Evolutionary conservation across 1,140 invertebrate genomes (phyloP), one percentile per base, ranked within the genome.

Genomic region (Solen grandis): DNA sequence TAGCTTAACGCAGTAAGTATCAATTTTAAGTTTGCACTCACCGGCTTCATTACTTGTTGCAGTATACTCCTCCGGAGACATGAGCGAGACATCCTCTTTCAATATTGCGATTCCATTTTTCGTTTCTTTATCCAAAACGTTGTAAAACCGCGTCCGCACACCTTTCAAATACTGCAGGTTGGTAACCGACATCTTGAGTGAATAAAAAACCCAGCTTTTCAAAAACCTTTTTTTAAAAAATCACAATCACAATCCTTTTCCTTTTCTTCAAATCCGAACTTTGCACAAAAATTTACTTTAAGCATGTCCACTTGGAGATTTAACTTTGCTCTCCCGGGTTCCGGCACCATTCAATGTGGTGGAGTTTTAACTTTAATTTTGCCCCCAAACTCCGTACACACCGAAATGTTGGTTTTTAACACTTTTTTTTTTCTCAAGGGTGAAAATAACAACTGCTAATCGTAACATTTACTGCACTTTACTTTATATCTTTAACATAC

Each of bases 41-140:
- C 52, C 16, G 5, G 41, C 65, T 27, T 35, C 31, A 33, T 25
- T 25, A 13, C 46, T 8, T 16, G 4, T 27, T 25, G 19, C 22
- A 50, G 2, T 27, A 50, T 69, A 29, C 16, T 69, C 46, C n/a
- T n/a, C n/a, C n/a, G n/a, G n/a, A n/a, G n/a, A n/a, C 19, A 29
- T 35, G 29, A 8, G 29, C 3, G 3, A 14, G 14, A 69, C n/a
- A 69, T 69, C 65, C 46, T 46, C 31, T 3, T 25, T n/a, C 5
- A 50, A 3, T 27, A 69, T 69, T 14, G 16, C 25, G 1, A 2
- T 31, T 50, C n/a, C 38, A 31, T 69, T 69, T 29, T n/a, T 69
- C 25, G 52, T 22, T 69, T 69, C 65, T 27, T 50, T 52, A 52
- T 69, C 65, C 25, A 69, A 52, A 33, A 27, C 36, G 29, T 69